Base-by-base conservation (phyloP, 2,888 invertebrate genomes). In the Nomada goodeniana region DNA sequence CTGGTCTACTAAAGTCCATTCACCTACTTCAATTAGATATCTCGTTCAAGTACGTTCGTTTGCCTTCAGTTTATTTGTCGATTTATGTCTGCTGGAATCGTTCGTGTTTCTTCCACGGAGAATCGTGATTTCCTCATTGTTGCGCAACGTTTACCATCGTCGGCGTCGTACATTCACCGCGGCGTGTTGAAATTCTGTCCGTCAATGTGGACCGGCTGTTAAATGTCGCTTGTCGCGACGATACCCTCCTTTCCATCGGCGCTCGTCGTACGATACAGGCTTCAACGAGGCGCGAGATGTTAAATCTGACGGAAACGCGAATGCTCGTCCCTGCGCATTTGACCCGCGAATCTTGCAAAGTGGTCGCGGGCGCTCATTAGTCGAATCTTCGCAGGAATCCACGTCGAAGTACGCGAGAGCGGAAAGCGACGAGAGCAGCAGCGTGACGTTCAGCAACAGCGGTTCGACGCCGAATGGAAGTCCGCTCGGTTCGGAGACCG, bases 391-490 rank as follows among this genome's bases (percentile, higher is more conserved):
- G 15, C 78, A 92, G 92, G 89, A 88, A 65, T 87, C 88, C 60
- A 76, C 89, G 5, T 89, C 91, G 10, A 93, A 91, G 83, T 92
- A 91, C 75, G 84, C 78, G 55, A 88, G 91, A 81, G 86, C 90
- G 23, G 93, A 91, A 68, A 93, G 94, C 81, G 94, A 93, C 76
- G 94, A 93, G 53, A 92, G 92, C 69, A 94, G 94, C 77, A 93
- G 94, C 83, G 94, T 93, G 67, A 94, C 94, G 4, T 94, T 94
- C 88, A 94, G 94, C 83, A 94, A 94, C 85, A 93, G 93, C 81
- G 93, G 93, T 4, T 94, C 94, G 15, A 93, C 93, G 10, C 91
- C 93, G 29, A 93, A 93, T 87, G 93, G 92, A 88, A 93, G 93
- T 84, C 91, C 92, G 18, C 88, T 93, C 76, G 92, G 92, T 60